Percentiles rank a stretch among this genome's conserved stretches.
phyloP scores from a whole-genome alignment of 2,797 vertebrate species.

The Columba guinea region DNA sequence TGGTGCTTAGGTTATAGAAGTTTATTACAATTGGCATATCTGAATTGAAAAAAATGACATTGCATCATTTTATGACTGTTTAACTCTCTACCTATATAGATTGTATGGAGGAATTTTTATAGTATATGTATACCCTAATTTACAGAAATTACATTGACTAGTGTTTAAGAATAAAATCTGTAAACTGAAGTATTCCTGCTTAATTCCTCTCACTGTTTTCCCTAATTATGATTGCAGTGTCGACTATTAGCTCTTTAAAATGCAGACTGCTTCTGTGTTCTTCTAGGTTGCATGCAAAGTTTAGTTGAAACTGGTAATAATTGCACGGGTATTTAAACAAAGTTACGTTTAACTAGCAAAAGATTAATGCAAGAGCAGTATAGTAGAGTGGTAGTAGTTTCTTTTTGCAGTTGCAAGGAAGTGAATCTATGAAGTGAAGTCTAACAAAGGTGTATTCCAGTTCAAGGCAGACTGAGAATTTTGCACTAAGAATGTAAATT shows the following conservation, averaged over 20 bases:
- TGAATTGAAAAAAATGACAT: not conserved
- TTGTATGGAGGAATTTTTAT: not conserved
- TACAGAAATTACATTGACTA: not conserved
- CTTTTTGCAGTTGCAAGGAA: not conserved
- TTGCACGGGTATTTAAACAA: not conserved
- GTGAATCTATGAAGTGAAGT: not conserved
- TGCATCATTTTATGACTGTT: not conserved
- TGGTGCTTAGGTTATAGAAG: not conserved
- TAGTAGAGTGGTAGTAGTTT: not conserved
- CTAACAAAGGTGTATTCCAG: not conserved
- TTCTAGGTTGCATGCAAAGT: not conserved
- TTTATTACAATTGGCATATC: not conserved
- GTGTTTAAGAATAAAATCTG: not conserved
- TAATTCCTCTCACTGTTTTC: not conserved
- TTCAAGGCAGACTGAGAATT: not conserved
- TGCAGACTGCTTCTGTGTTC: not conserved
- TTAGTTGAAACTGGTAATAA: not conserved
- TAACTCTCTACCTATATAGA: not conserved
- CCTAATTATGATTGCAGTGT: not conserved
- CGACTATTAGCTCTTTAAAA: not conserved
- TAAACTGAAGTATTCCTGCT: not conserved
- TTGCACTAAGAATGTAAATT: not conserved
- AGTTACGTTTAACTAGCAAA: not conserved
- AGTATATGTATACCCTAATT: not conserved
- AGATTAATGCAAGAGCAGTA: not conserved